Conservation (phyloP, 2,113 vertebrate species). For the Fulica atra region DNA sequence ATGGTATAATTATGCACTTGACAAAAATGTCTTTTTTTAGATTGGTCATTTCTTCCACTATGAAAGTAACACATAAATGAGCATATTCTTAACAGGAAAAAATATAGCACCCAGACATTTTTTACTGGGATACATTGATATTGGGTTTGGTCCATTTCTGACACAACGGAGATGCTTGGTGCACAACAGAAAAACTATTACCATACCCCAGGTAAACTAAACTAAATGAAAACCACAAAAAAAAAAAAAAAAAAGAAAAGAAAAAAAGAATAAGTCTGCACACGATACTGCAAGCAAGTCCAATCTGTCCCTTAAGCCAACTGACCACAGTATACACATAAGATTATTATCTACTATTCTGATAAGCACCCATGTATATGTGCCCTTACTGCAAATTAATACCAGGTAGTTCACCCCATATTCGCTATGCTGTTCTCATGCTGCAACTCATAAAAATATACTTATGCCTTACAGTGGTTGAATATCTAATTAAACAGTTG, state of each 20-base stretch:
- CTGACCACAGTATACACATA: neutral
- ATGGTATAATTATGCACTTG: neutral
- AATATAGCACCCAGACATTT: neutral
- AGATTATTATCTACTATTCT: neutral
- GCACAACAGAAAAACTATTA: neutral
- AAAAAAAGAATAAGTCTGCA: neutral
- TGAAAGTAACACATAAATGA: neutral
- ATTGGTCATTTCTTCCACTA: neutral
- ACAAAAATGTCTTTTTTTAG: neutral
- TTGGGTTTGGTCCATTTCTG: neutral
- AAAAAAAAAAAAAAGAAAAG: neutral
- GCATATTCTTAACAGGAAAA: neutral
- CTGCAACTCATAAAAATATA: neutral
- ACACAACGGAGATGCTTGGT: neutral
- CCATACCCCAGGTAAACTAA: neutral
- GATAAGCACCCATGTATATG: neutral
- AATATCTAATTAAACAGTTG: neutral
- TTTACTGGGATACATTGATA: neutral
- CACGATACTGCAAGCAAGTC: accelerated
- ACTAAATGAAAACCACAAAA: neutral
- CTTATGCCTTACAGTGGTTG: neutral
- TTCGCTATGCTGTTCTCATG: neutral
- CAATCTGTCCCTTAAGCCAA: neutral
- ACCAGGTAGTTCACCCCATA: neutral
- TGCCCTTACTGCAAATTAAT: neutral